Percentiles rank a stretch among this genome's conserved stretches.
Evolutionary conservation across 2,113 vertebrate genomes (phyloP).

Genomic region (Muntiacus muntjak): DNA sequence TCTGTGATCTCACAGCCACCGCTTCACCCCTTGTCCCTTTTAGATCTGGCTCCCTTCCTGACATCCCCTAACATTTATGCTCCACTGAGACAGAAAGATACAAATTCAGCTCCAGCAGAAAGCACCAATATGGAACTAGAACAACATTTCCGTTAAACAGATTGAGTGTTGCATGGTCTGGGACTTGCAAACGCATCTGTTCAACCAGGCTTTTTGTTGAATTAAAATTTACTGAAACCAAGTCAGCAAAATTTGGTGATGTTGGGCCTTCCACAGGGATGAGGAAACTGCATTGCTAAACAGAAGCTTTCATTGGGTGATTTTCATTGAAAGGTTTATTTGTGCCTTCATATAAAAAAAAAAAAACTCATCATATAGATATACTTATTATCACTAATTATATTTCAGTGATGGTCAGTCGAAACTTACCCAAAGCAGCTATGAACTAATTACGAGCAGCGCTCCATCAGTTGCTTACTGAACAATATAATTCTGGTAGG

Average conservation of each 20-base stretch:
- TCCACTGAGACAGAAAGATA: slow-evolving; percentile 41
- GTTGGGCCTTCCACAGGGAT: neutral
- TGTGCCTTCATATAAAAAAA: neutral
- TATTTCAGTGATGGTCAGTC: neutral
- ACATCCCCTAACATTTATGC: neutral
- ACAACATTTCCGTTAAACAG: slow-evolving; percentile 38
- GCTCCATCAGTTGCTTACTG: neutral
- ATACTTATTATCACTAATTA: neutral
- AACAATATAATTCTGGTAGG: neutral
- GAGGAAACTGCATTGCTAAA: neutral
- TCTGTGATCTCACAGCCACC: neutral
- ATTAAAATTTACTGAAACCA: slow-evolving; percentile 54
- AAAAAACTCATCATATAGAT: neutral
- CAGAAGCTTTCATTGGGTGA: neutral
- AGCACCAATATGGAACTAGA: slow-evolving; percentile 30
- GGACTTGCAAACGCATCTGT: slow-evolving; percentile 37
- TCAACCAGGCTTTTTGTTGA: slow-evolving; percentile 25
- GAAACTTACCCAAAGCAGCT: neutral
- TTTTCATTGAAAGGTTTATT: neutral
- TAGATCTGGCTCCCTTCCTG: slow-evolving; percentile 18
- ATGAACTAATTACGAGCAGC: neutral
- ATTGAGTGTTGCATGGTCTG: slow-evolving; percentile 20
- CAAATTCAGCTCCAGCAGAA: slow-evolving; percentile 33
- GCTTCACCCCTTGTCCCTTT: slow-evolving; percentile 28
- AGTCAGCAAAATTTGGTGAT: slow-evolving; percentile 40